These are phyloP conservation scores for Lasioglossum marginatum DNA, from an alignment of 2,888 invertebrate genomes.

Conservation along the genomic window DNA sequence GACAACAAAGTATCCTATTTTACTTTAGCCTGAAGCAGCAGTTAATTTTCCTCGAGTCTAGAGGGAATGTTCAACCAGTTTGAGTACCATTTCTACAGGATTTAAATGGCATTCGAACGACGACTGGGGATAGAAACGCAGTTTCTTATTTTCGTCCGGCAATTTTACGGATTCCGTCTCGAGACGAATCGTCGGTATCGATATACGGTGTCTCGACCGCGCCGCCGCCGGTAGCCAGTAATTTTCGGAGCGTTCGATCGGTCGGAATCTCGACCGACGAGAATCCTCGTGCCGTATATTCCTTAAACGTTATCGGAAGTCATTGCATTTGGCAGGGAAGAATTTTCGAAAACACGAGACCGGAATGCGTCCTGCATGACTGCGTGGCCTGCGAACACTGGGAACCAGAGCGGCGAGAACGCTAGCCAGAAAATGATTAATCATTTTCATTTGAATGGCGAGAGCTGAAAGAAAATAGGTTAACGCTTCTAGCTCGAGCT, in stretches of 20 bases:
- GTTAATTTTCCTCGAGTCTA: background rate
- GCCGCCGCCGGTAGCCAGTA: background rate
- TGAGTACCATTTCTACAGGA: background rate
- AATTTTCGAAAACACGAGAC: background rate
- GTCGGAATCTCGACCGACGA: conserved; percentile 11
- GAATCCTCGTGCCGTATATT: conserved; percentile 13
- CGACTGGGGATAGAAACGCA: background rate
- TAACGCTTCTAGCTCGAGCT: background rate
- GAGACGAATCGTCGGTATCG: background rate
- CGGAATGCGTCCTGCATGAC: background rate
- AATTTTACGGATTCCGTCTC: background rate
- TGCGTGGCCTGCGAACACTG: background rate
- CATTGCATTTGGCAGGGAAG: background rate
- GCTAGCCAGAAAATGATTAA: background rate
- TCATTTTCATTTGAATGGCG: background rate
- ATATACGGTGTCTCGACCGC: background rate
- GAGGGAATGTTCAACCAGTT: background rate
- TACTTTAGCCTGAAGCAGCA: background rate
- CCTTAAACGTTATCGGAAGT: conserved; percentile 9
- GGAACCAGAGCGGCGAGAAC: background rate
- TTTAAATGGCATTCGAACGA: background rate
- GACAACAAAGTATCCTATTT: background rate
- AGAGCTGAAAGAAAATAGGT: background rate
- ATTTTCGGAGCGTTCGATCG: conserved; percentile 1
- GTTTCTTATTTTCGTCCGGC: background rate